Base-by-base conservation (phyloP, 2,113 vertebrate species). In the Ranitomeya variabilis region DNA sequence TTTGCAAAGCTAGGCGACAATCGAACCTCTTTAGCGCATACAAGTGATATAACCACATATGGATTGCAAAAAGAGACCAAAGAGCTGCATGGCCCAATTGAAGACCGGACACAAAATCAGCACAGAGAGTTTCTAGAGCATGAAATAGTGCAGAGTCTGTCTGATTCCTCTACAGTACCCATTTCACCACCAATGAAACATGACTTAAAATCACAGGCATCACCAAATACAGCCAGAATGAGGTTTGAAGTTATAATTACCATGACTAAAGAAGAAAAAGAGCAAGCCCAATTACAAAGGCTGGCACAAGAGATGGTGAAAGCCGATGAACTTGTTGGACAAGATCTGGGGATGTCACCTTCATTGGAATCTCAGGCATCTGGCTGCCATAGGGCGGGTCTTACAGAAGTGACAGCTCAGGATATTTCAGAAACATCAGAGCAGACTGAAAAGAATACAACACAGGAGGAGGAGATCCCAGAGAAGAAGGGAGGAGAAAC, bases 281-380 rank as follows among this genome's bases (percentile, higher is more conserved):
- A 69, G 59, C 59, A 74, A 82, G 21, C 14, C 4, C 45, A 31
- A 21, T 64, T 85, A 12, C 51, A 73, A 76, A 64, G 3, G 18
- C 15, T 45, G 87, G 73, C 71, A 84, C 60, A 19, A 37, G 51
- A 52, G 26, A 13, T 78, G 37, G 45, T 79, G 60, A 89, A 66
- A 85, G 73, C 52, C 2, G 26, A 85, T n/a, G 82, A 89, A 85
- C 87, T 79, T 37, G 87, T 64, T 79, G 82, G 52, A 85, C 87
- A 60, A 79, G 87, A 89, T 85, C 26, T 54, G 14, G 51, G 74
- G 59, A 76, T 85, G 87, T 89, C 87, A 89, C 82, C 82, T 79
- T 79, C 60, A 60, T 21, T 69, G 87, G 87, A 89, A 89, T 89
- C 37, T 85, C 87, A 84, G 60, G 82, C 87, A 89, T 89, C 59